Conservation (phyloP, 2,113 vertebrate species). For the Lethenteron reissneri region DNA sequence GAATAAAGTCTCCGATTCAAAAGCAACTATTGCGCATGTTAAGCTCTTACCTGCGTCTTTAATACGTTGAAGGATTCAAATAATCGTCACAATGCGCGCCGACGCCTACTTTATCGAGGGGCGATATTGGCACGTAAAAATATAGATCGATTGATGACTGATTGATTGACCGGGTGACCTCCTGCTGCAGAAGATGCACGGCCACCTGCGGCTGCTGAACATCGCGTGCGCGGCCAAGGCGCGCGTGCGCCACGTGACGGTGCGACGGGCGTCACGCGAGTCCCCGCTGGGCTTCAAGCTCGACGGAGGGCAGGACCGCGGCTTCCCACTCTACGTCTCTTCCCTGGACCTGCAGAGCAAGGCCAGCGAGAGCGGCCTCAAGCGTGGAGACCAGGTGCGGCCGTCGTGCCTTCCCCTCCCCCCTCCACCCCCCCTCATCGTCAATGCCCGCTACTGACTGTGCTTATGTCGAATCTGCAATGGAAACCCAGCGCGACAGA, state of each 20-base stretch:
- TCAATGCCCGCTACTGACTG: too few species aligned
- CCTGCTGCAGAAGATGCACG: conserved; percentile 71
- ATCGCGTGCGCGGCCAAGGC: conserved; percentile 91
- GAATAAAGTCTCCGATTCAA: too few species aligned
- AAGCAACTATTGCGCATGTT: too few species aligned
- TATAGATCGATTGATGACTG: too few species aligned
- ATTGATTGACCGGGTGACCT: neutral
- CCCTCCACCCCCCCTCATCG: too few species aligned
- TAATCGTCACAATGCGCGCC: too few species aligned
- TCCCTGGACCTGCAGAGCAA: conserved; percentile 52
- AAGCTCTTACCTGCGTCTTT: too few species aligned
- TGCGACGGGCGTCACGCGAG: conserved; percentile 64
- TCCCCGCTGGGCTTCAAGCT: conserved; percentile 56
- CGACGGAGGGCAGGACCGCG: conserved; percentile 60
- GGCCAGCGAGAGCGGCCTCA: conserved; percentile 70
- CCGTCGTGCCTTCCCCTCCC: neutral
- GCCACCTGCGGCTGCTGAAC: conserved; percentile 72
- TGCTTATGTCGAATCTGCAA: too few species aligned
- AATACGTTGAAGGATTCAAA: too few species aligned
- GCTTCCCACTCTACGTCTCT: conserved; percentile 77
- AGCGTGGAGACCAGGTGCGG: conserved; percentile 70
- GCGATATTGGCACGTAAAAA: too few species aligned
- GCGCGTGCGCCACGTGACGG: conserved; percentile 67
- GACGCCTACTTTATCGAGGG: too few species aligned
- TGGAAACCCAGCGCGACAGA: too few species aligned